phyloP scores from a whole-genome alignment of 2,113 vertebrate genomes.

The Heterotis niloticus region DNA sequence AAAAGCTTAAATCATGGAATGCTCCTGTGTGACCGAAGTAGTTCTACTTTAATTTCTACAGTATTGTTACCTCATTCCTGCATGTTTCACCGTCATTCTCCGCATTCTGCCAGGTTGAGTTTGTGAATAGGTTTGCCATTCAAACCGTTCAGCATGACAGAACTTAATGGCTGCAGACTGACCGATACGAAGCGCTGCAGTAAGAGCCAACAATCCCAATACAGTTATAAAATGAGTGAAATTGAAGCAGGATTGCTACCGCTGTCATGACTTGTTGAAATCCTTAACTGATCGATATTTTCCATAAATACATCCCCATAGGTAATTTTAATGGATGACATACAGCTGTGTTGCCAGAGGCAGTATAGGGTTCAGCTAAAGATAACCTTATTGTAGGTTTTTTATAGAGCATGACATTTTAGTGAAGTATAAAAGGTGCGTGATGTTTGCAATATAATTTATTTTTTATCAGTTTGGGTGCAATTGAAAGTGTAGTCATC shows the following conservation, averaged over 20 bases:
- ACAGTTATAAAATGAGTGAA: not conserved
- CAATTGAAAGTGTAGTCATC: not conserved
- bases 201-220: not conserved
- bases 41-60: no score
- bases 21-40: no score
- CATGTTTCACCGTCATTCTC: not conserved
- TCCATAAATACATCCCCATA: not conserved
- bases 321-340: not conserved
- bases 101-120: not conserved
- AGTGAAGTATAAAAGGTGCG: not conserved
- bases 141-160: not conserved
- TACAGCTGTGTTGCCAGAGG: not conserved
- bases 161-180: not conserved
- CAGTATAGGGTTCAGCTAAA: not conserved
- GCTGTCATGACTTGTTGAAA: not conserved
- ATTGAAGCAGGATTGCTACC: conserved; percentile 4
- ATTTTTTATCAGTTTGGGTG: not conserved
- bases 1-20: no score
- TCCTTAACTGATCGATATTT: conserved; percentile 9
- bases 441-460: not conserved
- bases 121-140: not conserved
- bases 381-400: not conserved
- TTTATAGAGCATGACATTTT: not conserved
- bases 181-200: not conserved
- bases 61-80: not conserved